Base-by-base conservation (phyloP, 2,797 vertebrate species). In the Tinamus major region DNA sequence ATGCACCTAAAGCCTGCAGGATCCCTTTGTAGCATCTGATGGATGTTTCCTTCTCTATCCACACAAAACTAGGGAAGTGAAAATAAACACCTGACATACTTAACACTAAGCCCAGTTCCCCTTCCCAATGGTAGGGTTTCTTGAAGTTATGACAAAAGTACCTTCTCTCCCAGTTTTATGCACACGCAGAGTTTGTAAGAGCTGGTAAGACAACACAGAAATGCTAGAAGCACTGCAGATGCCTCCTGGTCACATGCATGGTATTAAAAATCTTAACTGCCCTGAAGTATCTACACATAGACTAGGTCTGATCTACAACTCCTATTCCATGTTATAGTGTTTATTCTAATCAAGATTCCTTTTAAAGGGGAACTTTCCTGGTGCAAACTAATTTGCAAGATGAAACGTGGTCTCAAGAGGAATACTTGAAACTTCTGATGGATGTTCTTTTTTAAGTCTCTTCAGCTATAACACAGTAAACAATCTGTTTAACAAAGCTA, bases 391-490 rank as follows among this genome's bases (percentile, higher is more conserved):
- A 75, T 79, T 1, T 78, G 33, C 27, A 59, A 29, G 69, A 90
- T 53, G 33, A 78, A 77, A 88, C 59, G 24, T 29, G 96, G 85
- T 42, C 63, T 51, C 62, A 44, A 68, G 62, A 96, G 90, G 64
- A 87, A 64, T 29, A 75, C 55, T 92, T 29, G 5, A 93, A 89
- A 74, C 92, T 85, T 68, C 76, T 92, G 39, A 85, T 81, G 87
- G 79, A n/a, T 95, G 94, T 64, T 94, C 79, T 90, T 64, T 77
- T 86, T 49, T 7, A 27, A 31, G 27, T 18, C 65, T 42, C 48
- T 56, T 44, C 33, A 2, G 15, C 31, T 69, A 31, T 37, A 19
- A 76, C 33, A 44, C 2, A 6, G 7, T 39, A 62, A 67, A 16
- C 31, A 10, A 68, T 26, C 15, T 76, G 15, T n/a, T 59, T 8